Evolutionary conservation across 1,140 invertebrate species (phyloP).

Genomic region (Drosophila seguyi): DNA sequence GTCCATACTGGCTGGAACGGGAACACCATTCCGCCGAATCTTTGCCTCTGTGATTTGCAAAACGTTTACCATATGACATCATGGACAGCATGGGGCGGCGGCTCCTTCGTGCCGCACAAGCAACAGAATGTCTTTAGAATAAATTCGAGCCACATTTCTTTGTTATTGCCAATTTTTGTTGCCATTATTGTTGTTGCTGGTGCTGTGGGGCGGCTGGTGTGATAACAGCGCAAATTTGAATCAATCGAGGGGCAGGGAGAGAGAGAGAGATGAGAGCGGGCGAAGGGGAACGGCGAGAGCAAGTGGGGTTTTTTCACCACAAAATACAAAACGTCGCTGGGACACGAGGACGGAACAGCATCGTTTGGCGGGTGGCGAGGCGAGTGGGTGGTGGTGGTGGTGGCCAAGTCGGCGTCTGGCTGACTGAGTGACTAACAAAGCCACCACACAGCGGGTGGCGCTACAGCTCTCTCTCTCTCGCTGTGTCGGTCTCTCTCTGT

Average conservation of each 20-base stretch:
- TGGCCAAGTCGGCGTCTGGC: conserved; percentile 56
- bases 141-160: conserved; percentile 67
- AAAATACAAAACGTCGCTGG: conserved; percentile 59
- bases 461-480: not conserved
- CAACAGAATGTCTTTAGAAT: conserved; percentile 67
- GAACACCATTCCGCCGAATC: not conserved
- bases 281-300: conserved; percentile 34
- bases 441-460: conserved; percentile 60
- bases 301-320: conserved; percentile 74
- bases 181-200: conserved; percentile 21
- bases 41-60: conserved; percentile 1
- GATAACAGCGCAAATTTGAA: conserved; percentile 72
- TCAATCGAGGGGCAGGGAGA: conserved; percentile 34
- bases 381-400: not conserved
- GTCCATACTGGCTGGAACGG: conserved; percentile 32
- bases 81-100: conserved; percentile 36
- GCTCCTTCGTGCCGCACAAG: conserved; percentile 46
- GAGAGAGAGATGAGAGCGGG: conserved; percentile 13
- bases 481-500: too few relatives aligned
- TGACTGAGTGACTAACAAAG: conserved; percentile 59
- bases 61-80: conserved; percentile 47
- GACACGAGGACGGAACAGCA: conserved; percentile 25
- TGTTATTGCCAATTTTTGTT: conserved; percentile 53
- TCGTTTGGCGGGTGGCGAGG: conserved; percentile 12
- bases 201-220: conserved; percentile 58